phyloP scores from a whole-genome alignment of 2,113 vertebrate genomes.

The Agapornis roseicollis region DNA sequence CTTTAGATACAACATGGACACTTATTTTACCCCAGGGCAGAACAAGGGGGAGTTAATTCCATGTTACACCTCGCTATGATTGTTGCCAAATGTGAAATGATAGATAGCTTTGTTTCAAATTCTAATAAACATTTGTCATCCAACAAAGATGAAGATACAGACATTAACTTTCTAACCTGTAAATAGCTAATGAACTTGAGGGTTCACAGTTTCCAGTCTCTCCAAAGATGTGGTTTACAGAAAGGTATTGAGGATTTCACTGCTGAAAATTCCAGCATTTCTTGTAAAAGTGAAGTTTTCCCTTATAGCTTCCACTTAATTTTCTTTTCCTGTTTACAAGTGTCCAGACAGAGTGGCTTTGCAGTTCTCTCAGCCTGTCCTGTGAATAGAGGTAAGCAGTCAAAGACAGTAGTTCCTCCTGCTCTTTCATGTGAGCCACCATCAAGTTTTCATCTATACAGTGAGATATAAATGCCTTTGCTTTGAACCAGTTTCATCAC shows the following conservation, averaged over 20 bases:
- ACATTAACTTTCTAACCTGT: background rate
- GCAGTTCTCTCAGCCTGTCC: background rate
- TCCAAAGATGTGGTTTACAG: background rate
- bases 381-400: background rate
- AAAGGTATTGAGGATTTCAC: background rate
- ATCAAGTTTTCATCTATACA: background rate
- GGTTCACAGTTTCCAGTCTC: background rate
- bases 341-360: background rate
- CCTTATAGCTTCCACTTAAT: background rate
- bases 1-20: background rate
- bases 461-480: background rate
- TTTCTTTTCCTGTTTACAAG: background rate
- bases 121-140: background rate
- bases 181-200: background rate
- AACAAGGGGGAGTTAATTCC: background rate
- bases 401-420: background rate
- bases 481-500: background rate
- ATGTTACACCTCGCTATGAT: background rate
- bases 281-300: background rate
- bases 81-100: background rate
- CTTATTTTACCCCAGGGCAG: background rate
- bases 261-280: background rate
- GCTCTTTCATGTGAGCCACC: background rate
- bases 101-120: background rate
- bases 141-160: background rate